A percentile compares a stretch with the other conserved stretches of the same genome.
These are phyloP conservation scores for Myopa testacea DNA, from an alignment of 2,888 invertebrate genomes.

Conservation along the genomic window DNA sequence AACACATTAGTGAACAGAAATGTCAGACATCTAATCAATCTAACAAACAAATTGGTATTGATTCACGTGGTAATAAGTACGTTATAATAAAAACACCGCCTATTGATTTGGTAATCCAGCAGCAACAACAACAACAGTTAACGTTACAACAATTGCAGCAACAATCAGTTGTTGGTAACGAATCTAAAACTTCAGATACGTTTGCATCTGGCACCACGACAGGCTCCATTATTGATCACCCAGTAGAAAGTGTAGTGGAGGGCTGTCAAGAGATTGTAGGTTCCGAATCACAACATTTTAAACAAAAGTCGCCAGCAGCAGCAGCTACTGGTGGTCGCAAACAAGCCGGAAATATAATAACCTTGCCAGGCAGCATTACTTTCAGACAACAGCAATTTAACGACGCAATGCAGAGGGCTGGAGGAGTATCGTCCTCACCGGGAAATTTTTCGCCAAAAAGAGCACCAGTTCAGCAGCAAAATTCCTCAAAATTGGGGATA, in stretches of 20 bases:
- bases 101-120: slow-evolving; percentile 46
- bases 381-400: slow-evolving; percentile 37
- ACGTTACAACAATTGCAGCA: slow-evolving; percentile 29
- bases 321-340: slow-evolving; percentile 47
- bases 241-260: slow-evolving; percentile 36
- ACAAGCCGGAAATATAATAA: slow-evolving; percentile 45
- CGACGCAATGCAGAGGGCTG: slow-evolving; percentile 24
- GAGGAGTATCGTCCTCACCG: neutral
- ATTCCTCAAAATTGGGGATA: neutral
- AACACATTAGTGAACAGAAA: slow-evolving; percentile 40
- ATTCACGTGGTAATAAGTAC: slow-evolving; percentile 65
- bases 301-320: slow-evolving; percentile 46
- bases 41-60: slow-evolving; percentile 54
- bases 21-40: slow-evolving; percentile 39
- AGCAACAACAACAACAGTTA: slow-evolving; percentile 31
- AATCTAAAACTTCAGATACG: slow-evolving; percentile 3
- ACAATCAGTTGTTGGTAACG: neutral
- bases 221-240: slow-evolving; percentile 38
- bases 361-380: slow-evolving; percentile 41
- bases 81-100: slow-evolving; percentile 54
- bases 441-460: slow-evolving; percentile 26
- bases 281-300: slow-evolving; percentile 6
- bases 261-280: slow-evolving; percentile 22
- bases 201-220: slow-evolving; percentile 44
- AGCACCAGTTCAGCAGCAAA: slow-evolving; percentile 27